Percentiles rank a stretch among this genome's conserved stretches.
Conservation (phyloP, 2,888 invertebrate genomes). For the Caenorhabditis doughertyi region DNA sequence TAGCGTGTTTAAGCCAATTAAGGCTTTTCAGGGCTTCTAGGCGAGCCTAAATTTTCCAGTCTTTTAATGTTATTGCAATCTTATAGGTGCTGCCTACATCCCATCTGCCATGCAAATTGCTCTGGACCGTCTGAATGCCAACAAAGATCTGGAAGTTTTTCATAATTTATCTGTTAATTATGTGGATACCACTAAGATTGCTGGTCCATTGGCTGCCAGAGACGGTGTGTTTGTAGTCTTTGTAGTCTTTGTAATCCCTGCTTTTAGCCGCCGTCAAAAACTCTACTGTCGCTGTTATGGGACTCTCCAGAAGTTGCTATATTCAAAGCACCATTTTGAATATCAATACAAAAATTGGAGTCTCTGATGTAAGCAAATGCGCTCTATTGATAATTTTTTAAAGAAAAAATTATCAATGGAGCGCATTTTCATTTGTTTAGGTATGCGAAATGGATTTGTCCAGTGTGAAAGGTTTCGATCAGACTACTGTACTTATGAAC, state of each 20-base stretch:
- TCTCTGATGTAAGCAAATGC: constrained; percentile 66
- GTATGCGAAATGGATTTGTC: constrained; percentile 62
- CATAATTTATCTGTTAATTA: constrained; percentile 58
- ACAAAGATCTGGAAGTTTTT: constrained; percentile 47
- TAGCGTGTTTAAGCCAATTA: no score
- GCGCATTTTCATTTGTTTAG: constrained; percentile 4
- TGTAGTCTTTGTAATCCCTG: no score
- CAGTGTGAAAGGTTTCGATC: constrained; percentile 58
- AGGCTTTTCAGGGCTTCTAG: not conserved
- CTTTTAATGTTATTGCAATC: no score
- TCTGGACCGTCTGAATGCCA: constrained; percentile 32
- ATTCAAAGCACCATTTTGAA: constrained; percentile 59
- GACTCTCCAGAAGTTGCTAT: constrained; percentile 52
- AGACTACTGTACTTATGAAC: constrained; percentile 57
- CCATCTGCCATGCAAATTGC: constrained; percentile 56
- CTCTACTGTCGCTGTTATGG: constrained; percentile 48
- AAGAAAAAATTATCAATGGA: not conserved
- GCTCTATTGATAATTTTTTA: no score
- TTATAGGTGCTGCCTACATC: constrained; percentile 39
- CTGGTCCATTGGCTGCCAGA: constrained; percentile 44
- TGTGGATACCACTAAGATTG: constrained; percentile 40
- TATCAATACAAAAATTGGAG: constrained; percentile 60
- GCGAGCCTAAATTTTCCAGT: no score
- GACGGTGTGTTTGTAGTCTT: not conserved
- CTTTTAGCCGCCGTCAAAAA: constrained; percentile 35